A percentile compares a stretch with the other conserved stretches of the same genome.
Evolutionary conservation across 1,140 invertebrate species (phyloP).

Genomic region (Euwallacea similis): DNA sequence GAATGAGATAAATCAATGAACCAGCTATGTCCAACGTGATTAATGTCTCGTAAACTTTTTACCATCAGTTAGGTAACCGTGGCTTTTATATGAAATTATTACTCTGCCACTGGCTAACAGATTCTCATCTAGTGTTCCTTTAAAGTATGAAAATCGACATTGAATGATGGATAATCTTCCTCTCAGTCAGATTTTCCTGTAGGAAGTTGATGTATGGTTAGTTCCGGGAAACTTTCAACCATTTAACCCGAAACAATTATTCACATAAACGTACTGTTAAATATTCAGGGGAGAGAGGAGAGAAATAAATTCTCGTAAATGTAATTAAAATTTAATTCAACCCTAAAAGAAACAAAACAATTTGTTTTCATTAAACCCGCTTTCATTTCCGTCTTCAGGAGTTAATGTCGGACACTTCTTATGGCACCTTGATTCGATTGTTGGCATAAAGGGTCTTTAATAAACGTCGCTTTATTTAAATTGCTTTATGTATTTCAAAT

Average conservation of each 20-base stretch:
- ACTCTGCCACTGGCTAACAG: too few species aligned
- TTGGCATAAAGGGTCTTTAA: neutral
- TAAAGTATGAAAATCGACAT: too few species aligned
- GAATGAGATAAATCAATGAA: slow-evolving; percentile 9
- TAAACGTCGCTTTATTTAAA: too few species aligned
- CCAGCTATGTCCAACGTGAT: slow-evolving; percentile 10
- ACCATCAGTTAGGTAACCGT: too few species aligned
- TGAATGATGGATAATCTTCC: too few species aligned
- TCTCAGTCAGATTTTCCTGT: too few species aligned
- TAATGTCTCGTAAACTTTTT: neutral
- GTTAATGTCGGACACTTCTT: slow-evolving; percentile 16
- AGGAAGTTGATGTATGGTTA: too few species aligned
- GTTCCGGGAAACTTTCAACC: neutral
- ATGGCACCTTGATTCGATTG: slow-evolving; percentile 20
- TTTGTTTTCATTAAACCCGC: slow-evolving; percentile 28
- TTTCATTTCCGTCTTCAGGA: slow-evolving; percentile 13
- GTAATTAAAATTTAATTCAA: slow-evolving; percentile 31
- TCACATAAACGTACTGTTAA: slow-evolving; percentile 21
- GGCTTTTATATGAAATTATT: too few species aligned
- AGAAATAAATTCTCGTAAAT: slow-evolving; percentile 24
- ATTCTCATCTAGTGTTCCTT: too few species aligned
- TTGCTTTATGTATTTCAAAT: too few species aligned
- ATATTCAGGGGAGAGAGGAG: slow-evolving; percentile 13
- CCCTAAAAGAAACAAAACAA: slow-evolving; percentile 28
- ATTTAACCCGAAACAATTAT: slow-evolving; percentile 10